Conservation (phyloP, 2,888 invertebrate species). For the Drosophila nigritarsus region DNA sequence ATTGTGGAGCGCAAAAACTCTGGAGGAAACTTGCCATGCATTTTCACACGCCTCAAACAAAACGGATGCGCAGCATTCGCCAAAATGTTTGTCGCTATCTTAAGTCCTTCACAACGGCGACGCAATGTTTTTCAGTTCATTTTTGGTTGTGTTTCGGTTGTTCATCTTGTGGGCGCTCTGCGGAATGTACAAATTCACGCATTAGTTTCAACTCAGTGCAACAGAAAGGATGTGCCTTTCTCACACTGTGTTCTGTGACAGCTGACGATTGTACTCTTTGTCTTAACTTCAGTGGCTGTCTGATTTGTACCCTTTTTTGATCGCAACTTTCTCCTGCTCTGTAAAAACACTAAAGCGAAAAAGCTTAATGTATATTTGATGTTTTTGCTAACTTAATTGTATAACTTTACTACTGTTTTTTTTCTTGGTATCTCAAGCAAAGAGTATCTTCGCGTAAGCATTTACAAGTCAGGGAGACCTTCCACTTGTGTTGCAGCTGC, state of each 20-base stretch:
- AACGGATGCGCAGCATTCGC: conserved; percentile 10
- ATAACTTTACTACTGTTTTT: neutral
- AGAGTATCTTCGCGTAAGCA: conserved; percentile 8
- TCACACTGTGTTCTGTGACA: conserved; percentile 21
- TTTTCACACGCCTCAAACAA: conserved; percentile 26
- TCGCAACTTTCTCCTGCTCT: neutral
- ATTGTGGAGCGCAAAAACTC: conserved; percentile 5
- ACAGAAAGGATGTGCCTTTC: conserved; percentile 4
- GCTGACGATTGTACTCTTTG: conserved; percentile 11
- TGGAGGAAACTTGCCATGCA: conserved; percentile 17
- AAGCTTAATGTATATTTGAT: neutral
- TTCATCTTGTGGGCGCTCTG: conserved; percentile 8
- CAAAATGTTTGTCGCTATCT: conserved; percentile 32
- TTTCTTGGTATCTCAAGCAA: neutral
- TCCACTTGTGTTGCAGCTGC: conserved; percentile 1
- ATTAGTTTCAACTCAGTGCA: conserved; percentile 27
- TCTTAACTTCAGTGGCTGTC: neutral
- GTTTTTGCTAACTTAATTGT: neutral
- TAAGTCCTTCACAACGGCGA: conserved; percentile 43
- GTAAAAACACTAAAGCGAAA: neutral
- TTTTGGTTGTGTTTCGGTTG: conserved; percentile 25
- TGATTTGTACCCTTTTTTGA: conserved; percentile 4
- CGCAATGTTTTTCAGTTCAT: conserved; percentile 39
- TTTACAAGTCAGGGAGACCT: neutral
- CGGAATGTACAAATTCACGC: conserved; percentile 48